Evolutionary conservation across 2,888 invertebrate species (phyloP).

Genomic region (Eudemis profundana): DNA sequence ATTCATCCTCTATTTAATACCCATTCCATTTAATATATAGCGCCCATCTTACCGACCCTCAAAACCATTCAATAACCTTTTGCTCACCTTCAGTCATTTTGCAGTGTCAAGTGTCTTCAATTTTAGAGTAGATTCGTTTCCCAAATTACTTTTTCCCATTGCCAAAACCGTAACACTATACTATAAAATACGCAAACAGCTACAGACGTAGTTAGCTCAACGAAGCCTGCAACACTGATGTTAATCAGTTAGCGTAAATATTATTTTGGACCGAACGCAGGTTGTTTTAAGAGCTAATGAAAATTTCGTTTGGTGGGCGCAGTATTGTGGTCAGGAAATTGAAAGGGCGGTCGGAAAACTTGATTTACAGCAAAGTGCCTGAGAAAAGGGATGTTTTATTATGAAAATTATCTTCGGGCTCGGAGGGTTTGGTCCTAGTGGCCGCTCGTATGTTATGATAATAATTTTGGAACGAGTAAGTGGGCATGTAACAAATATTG

Average conservation of each 20-base stretch:
- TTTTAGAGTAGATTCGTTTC: neutral
- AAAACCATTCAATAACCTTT: conserved; percentile 1
- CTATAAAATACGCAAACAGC: neutral
- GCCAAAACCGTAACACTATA: neutral
- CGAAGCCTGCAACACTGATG: conserved; percentile 43
- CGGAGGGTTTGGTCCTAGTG: conserved; percentile 56
- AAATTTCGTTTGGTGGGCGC: conserved; percentile 71
- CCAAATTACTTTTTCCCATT: conserved; percentile 1
- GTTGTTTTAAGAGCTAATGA: conserved; percentile 69
- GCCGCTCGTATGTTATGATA: conserved; percentile 56
- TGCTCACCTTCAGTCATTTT: conserved; percentile 11
- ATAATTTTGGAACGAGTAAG: conserved; percentile 46
- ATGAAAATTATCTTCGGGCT: conserved; percentile 75
- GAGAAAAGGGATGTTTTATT: conserved; percentile 79
- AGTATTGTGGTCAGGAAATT: conserved; percentile 79
- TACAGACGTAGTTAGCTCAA: conserved; percentile 20
- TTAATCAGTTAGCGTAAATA: conserved; percentile 62
- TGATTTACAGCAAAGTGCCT: conserved; percentile 77
- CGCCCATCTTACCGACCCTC: neutral
- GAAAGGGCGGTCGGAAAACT: conserved; percentile 77
- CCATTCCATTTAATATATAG: neutral
- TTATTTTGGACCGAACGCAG: conserved; percentile 56
- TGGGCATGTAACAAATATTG: conserved; percentile 36
- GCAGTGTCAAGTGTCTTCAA: neutral
- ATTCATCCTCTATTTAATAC: neutral